A percentile compares a stretch with the other conserved stretches of the same genome.
Evolutionary conservation across 23 tunicate species (phyloP).

Genomic region (Clavelina lepadiformis): DNA sequence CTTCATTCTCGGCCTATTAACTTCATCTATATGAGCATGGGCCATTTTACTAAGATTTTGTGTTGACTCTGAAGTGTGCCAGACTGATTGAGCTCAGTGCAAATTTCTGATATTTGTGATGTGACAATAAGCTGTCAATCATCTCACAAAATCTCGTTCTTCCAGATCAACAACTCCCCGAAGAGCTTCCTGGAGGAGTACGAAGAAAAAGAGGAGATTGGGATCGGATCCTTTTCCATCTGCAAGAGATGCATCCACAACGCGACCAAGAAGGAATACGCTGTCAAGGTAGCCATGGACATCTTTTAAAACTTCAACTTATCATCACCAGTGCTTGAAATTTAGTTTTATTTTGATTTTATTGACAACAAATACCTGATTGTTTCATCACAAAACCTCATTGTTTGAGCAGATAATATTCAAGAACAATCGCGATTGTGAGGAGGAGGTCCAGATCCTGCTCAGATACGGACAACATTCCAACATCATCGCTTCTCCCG

Average conservation of each 20-base stretch:
- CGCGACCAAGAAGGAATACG: slow-evolving; percentile 87
- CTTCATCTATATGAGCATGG: too few relatives aligned
- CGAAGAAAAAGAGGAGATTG: slow-evolving; percentile 86
- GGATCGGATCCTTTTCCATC: slow-evolving; percentile 87
- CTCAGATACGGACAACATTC: slow-evolving; percentile 94
- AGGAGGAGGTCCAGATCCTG: slow-evolving; percentile 93
- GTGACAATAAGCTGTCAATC: too few relatives aligned
- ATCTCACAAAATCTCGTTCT: not conserved
- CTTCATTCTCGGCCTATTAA: too few relatives aligned
- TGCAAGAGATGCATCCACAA: slow-evolving; percentile 84
- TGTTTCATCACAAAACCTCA: too few relatives aligned
- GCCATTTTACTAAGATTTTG: too few relatives aligned
- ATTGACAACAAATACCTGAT: too few relatives aligned
- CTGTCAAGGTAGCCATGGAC: slow-evolving; percentile 98
- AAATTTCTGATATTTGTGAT: too few relatives aligned
- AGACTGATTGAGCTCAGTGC: too few relatives aligned
- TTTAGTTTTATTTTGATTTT: too few relatives aligned
- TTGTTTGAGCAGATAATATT: slow-evolving; percentile 56
- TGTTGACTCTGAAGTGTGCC: too few relatives aligned
- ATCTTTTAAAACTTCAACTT: too few relatives aligned
- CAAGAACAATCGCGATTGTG: slow-evolving; percentile 91
- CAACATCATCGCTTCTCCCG: slow-evolving; percentile 92
- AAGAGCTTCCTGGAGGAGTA: slow-evolving; percentile 83
- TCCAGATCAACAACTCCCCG: slow-evolving; percentile 34
- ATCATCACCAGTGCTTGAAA: too few relatives aligned